phyloP scores from a whole-genome alignment of 1,140 invertebrate species.

The Drosophila sechellia region DNA sequence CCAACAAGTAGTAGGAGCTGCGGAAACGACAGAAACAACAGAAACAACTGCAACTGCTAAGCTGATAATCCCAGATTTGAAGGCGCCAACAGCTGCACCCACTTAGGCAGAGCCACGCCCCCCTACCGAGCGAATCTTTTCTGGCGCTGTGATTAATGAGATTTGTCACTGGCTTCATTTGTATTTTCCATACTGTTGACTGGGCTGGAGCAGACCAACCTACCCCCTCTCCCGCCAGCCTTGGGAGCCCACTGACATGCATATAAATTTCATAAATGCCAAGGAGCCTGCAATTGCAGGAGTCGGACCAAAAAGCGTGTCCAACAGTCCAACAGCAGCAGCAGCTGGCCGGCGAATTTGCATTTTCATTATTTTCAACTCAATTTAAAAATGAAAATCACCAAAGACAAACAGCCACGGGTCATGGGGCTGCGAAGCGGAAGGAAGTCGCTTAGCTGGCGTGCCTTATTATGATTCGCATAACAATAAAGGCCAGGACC shows the following conservation, averaged over 20 bases:
- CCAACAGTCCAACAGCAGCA: conserved; percentile 31
- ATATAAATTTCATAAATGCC: conserved; percentile 77
- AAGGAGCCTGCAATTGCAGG: conserved; percentile 54
- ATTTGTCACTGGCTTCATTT: conserved; percentile 82
- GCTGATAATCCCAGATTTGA: conserved; percentile 72
- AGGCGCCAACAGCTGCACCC: conserved; percentile 57
- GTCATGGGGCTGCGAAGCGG: conserved; percentile 21
- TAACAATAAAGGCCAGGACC: conserved; percentile 43
- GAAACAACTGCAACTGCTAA: conserved; percentile 67
- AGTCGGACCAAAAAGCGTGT: conserved; percentile 22
- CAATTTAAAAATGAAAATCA: conserved; percentile 70
- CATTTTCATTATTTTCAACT: conserved; percentile 79
- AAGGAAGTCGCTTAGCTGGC: conserved; percentile 53
- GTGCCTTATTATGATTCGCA: conserved; percentile 55
- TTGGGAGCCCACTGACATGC: conserved; percentile 41
- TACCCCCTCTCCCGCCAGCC: background rate
- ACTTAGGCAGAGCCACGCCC: conserved; percentile 25
- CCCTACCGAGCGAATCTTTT: conserved; percentile 17
- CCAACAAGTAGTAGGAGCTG: conserved; percentile 43
- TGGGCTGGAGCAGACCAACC: conserved; percentile 23
- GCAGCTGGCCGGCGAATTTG: conserved; percentile 62
- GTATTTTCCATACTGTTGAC: conserved; percentile 80
- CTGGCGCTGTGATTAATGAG: conserved; percentile 73
- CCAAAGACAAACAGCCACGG: conserved; percentile 52
- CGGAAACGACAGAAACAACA: conserved; percentile 32